Base-by-base conservation (phyloP, 37 sponge, comb jelly and placozoan genomes). In the Beroe forskalii region DNA sequence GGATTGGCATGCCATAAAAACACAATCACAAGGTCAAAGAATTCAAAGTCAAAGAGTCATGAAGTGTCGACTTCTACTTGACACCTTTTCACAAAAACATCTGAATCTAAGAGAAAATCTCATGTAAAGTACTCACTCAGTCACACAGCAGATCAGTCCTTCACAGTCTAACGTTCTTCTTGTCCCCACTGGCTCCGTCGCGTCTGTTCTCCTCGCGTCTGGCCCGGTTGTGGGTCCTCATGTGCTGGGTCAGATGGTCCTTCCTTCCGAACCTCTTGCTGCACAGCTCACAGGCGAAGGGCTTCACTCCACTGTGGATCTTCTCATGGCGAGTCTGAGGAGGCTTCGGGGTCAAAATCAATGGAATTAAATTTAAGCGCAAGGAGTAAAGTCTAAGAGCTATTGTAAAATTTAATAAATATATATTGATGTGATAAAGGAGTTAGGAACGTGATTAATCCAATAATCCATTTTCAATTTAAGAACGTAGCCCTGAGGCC, bases 161-260 rank as follows among this genome's bases (percentile, higher is more conserved):
- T 69, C 72, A 69, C 19, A 69, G 35, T 17, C 72, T 27, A 37
- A 32, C 72, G 19, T 69, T 69, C 72, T 69, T 69, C 33, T 36
- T 69, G 36, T 69, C 32, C 72, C 32, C 12, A 32, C 32, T 69
- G 36, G 9, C 19, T 32, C 35, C 86, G 55, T 41, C 44, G 14
- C 86, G 44, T 43, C 86, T 44, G 19, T 38, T 38, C 25, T 80
- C 86, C 28, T 80, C 86, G 27, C 86, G 8, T 23, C 86, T 4
- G n/a, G 38, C 86, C 23, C 86, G 8, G 55, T 80, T 80, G 31
- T 80, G 86, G 43, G 86, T 80, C 30, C 86, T 80, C 86, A 80
- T 80, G 86, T 80, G 86, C 30, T 80, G 86, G 55, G 86, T 80
- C 86, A 80, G 86, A 25, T 80, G 86, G 30, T 80, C 86, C 86